Evolutionary conservation across 2,888 invertebrate genomes (phyloP).

Genomic region (Ectropis crepuscularia): DNA sequence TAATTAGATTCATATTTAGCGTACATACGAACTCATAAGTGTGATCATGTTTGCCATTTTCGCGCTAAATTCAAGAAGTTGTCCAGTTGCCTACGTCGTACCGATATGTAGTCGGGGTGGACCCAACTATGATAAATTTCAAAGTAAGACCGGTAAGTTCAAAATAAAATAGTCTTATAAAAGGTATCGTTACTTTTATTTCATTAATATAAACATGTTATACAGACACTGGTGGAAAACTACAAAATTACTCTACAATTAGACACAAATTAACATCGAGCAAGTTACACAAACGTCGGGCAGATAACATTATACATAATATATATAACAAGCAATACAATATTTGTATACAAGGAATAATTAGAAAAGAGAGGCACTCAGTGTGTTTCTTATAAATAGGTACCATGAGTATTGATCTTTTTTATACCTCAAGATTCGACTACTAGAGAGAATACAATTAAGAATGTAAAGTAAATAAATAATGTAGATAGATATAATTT

Average conservation of each 20-base stretch:
- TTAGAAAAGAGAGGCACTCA: conserved; percentile 25
- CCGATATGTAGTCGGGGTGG: too few species aligned
- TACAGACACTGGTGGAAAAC: conserved; percentile 78
- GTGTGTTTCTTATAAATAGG: conserved; percentile 16
- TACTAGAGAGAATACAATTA: conserved; percentile 10
- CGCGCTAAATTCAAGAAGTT: too few species aligned
- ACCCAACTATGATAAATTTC: too few species aligned
- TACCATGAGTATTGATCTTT: conserved; percentile 16
- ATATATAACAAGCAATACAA: conserved; percentile 22
- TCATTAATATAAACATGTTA: conserved; percentile 74
- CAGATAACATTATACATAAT: conserved; percentile 45
- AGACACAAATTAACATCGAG: conserved; percentile 57
- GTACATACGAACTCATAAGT: too few species aligned
- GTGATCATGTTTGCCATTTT: too few species aligned
- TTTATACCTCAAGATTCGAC: conserved; percentile 9
- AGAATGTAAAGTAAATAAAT: conserved; percentile 4
- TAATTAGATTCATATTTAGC: too few species aligned
- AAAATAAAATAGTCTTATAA: conserved; percentile 36
- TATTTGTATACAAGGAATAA: conserved; percentile 14
- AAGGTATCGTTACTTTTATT: conserved; percentile 68
- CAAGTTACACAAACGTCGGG: conserved; percentile 45
- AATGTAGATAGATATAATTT: conserved; percentile 7
- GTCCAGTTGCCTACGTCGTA: too few species aligned
- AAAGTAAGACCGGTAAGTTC: background rate
- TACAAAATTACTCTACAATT: conserved; percentile 69